phyloP scores from a whole-genome alignment of 2,113 vertebrate genomes.

The Pseudopipra pipra region DNA sequence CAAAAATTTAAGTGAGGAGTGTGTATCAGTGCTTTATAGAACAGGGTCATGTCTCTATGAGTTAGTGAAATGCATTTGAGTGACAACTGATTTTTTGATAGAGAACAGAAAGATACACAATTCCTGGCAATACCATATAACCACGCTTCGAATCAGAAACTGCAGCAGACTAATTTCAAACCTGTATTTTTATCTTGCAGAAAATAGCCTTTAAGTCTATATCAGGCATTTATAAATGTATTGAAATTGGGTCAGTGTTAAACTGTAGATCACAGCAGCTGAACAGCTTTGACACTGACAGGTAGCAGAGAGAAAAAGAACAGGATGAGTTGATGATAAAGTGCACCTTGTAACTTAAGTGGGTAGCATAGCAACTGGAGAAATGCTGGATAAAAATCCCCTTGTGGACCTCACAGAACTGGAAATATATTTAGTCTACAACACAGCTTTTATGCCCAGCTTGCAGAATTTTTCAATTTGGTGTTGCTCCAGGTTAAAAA shows the following conservation, averaged over 20 bases:
- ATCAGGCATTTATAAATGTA: neutral
- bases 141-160: neutral
- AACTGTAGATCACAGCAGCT: neutral
- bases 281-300: neutral
- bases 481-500: slow-evolving; percentile 73
- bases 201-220: neutral
- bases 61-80: neutral
- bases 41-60: neutral
- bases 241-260: slow-evolving; percentile 15
- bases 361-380: slow-evolving; percentile 12
- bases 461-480: slow-evolving; percentile 74
- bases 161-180: neutral
- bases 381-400: slow-evolving; percentile 52
- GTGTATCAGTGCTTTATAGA: neutral
- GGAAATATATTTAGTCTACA: slow-evolving; percentile 64
- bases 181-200: neutral
- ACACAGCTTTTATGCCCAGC: slow-evolving; percentile 43
- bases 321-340: neutral
- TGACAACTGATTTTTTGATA: neutral
- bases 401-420: slow-evolving; percentile 32
- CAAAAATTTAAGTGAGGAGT: neutral
- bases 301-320: neutral
- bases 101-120: neutral
- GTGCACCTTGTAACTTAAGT: neutral
- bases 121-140: neutral